phyloP scores from a whole-genome alignment of 2,113 vertebrate species.

The Oncorhynchus tshawytscha region DNA sequence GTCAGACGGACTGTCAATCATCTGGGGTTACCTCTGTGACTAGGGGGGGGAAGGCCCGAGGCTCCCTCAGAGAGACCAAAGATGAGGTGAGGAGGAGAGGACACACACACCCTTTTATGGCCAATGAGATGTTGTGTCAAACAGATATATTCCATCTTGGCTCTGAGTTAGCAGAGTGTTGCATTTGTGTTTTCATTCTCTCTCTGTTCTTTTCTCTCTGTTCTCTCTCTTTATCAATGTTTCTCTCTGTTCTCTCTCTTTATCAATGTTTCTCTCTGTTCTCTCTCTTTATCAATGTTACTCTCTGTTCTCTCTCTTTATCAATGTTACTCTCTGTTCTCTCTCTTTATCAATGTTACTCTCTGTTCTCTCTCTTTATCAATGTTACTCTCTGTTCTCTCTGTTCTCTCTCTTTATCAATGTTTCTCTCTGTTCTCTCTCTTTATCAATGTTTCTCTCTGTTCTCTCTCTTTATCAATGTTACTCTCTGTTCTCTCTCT shows the following conservation, averaged over 20 bases:
- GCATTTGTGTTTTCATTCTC: not conserved
- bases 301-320: not conserved
- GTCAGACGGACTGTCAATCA: slow-evolving; percentile 74
- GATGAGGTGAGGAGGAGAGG: slow-evolving; percentile 76
- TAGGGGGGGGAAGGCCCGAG: slow-evolving; percentile 48
- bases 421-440: not conserved
- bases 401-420: no score
- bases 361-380: not conserved
- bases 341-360: no score
- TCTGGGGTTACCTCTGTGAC: not conserved
- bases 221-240: no score
- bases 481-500: no score
- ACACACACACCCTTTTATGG: no score
- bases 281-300: no score
- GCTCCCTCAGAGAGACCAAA: slow-evolving; percentile 78
- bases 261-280: not conserved
- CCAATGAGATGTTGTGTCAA: not conserved
- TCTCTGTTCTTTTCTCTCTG: not conserved
- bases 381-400: not conserved
- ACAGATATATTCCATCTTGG: slow-evolving; percentile 14
- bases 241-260: not conserved
- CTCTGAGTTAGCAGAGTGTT: not conserved
- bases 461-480: no score
- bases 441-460: not conserved
- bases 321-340: not conserved